These are phyloP conservation scores for Pteropus rufus DNA, from an alignment of 2,797 vertebrate species.

Conservation along the genomic window DNA sequence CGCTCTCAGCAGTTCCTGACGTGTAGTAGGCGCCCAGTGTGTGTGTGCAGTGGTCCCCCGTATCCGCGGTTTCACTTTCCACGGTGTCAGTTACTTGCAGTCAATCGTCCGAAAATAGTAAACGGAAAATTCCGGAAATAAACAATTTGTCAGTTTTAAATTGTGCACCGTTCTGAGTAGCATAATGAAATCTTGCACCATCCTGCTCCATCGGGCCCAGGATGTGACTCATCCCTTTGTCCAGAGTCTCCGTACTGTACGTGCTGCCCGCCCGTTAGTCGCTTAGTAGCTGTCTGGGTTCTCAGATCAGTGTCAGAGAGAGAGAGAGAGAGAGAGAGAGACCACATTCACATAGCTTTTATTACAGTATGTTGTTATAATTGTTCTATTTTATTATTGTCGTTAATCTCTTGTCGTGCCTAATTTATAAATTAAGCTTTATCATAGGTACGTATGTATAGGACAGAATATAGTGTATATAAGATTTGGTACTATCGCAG, in stretches of 20 bases:
- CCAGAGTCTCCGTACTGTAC: background rate
- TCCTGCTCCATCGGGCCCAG: background rate
- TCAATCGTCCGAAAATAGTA: background rate
- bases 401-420: background rate
- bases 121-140: background rate
- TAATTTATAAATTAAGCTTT: background rate
- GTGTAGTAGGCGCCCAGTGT: rapidly evolving
- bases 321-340: background rate
- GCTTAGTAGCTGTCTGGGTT: background rate
- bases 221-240: background rate
- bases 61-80: background rate
- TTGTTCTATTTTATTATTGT: background rate
- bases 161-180: background rate
- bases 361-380: background rate
- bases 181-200: background rate
- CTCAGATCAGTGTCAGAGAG: background rate
- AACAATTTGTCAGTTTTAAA: background rate
- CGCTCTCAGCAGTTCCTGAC: background rate
- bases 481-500: background rate
- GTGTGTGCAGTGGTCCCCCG: background rate
- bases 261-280: background rate
- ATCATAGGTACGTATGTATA: background rate
- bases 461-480: background rate
- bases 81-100: background rate
- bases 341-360: background rate